Base-by-base conservation (phyloP, 2,888 invertebrate genomes). In the Sphaeridia pumilis region DNA sequence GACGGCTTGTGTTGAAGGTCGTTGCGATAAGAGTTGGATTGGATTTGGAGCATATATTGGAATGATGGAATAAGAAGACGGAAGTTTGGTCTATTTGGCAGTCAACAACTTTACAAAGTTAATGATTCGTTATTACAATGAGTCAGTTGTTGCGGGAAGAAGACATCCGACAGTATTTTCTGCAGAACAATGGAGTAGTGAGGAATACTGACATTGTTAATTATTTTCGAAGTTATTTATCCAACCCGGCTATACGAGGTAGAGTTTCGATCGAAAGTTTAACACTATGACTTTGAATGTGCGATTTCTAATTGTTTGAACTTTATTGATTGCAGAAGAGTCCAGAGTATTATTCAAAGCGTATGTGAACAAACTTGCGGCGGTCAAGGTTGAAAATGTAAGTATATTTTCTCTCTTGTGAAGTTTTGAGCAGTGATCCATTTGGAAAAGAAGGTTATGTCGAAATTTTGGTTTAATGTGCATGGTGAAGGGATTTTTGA, bases 121-220 rank as follows among this genome's bases (percentile, higher is more conserved):
- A n/a, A n/a, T n/a, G n/a, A n/a, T n/a, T n/a, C n/a, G n/a, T n/a
- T n/a, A n/a, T n/a, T n/a, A n/a, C 38, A 7, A 38, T 38, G 38
- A 38, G 38, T 34, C 45, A 38, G n/a, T 51, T 62, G 34, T 60
- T 65, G 60, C 61, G 42, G 26, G 65, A 65, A 38, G 60, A 63
- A 46, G 65, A 65, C 20, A 56, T 65, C 49, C 58, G 58, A 24
- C 58, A 59, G 45, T 65, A 65, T 56, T 65, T 65, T 49, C 52
- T 65, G 26, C 51, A 56, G 46, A 61, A 65, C 83, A 71, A 77
- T 86, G 68, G 84, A 83, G 58, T 82, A 84, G 76, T 89, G 59
- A 84, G 84, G 64, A 94, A 94, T 74, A 85, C 86, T 72, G 89
- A 90, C 65, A 77, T 92, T 65, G 93, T 94, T 46, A 87, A 87